A percentile compares a stretch with the other conserved stretches of the same genome.
These are phyloP conservation scores for Notamacropus eugenii DNA, from an alignment of 2,797 vertebrate genomes.

Conservation along the genomic window DNA sequence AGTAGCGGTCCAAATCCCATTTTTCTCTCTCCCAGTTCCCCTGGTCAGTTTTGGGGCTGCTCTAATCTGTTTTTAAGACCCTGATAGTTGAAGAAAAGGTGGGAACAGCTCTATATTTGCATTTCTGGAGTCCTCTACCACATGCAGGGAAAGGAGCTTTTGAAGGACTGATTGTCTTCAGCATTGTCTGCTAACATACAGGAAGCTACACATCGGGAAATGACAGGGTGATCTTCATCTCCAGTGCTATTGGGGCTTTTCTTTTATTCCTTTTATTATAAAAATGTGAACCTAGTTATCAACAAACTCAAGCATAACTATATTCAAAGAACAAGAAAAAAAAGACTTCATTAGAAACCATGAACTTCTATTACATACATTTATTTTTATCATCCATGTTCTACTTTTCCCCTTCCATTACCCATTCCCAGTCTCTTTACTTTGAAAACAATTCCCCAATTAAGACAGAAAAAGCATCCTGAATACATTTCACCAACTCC, in stretches of 20 bases:
- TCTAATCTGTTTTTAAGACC: conserved; percentile 11
- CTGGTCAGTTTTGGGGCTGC: neutral
- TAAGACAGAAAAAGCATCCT: conserved; percentile 32
- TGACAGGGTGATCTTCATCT: neutral
- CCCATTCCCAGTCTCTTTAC: neutral
- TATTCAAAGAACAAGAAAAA: neutral
- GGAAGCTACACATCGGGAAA: neutral
- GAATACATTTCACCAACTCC: neutral
- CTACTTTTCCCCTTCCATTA: neutral
- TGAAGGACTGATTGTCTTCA: conserved; percentile 18
- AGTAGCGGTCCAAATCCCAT: neutral
- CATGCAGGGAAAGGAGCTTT: neutral
- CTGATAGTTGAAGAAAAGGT: neutral
- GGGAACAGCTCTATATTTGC: neutral
- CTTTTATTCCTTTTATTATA: neutral
- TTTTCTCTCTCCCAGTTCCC: neutral
- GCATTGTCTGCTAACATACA: neutral
- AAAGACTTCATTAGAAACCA: neutral
- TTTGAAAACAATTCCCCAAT: neutral
- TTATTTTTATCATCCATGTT: neutral
- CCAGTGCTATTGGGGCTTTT: neutral
- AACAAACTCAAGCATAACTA: neutral
- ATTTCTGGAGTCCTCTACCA: neutral
- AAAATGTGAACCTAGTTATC: neutral
- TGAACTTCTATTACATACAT: neutral